These are phyloP conservation scores for Neelides folsomi DNA, from an alignment of 2,888 invertebrate genomes.

Conservation along the genomic window DNA sequence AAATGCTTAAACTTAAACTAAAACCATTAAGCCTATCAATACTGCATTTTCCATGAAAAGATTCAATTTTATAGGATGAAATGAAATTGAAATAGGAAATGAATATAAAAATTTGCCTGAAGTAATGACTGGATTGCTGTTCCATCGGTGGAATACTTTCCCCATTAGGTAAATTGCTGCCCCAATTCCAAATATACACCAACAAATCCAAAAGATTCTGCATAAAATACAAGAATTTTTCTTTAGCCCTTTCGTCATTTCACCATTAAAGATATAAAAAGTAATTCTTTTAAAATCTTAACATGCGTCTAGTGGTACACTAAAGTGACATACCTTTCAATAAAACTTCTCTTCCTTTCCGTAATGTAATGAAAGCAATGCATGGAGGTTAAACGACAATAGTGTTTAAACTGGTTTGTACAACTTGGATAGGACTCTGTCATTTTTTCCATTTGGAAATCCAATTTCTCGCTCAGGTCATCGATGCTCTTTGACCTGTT, in stretches of 20 bases:
- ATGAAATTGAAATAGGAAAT: too few species aligned
- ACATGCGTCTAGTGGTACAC: too few species aligned
- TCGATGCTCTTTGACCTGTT: slow-evolving; percentile 1
- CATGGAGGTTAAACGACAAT: slow-evolving; percentile 22
- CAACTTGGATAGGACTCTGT: slow-evolving; percentile 8
- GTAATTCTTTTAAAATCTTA: too few species aligned
- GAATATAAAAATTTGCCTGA: slow-evolving; percentile 7
- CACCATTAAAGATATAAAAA: too few species aligned
- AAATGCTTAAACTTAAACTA: too few species aligned
- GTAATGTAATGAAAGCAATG: slow-evolving; percentile 27
- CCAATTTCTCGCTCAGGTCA: slow-evolving; percentile 2
- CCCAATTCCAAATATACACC: slow-evolving; percentile 24
- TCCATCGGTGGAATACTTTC: slow-evolving; percentile 28
- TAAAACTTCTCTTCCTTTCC: slow-evolving; percentile 15
- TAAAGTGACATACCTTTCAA: slow-evolving; percentile 17
- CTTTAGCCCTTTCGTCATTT: too few species aligned
- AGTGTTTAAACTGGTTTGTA: slow-evolving; percentile 19
- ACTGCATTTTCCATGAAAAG: too few species aligned
- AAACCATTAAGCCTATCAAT: too few species aligned
- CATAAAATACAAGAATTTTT: background rate
- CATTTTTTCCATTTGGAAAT: slow-evolving; percentile 1
- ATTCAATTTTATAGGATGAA: too few species aligned
- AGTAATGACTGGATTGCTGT: slow-evolving; percentile 27
- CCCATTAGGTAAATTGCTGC: slow-evolving; percentile 25
- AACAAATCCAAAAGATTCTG: slow-evolving; percentile 23